Conservation (phyloP, 2,113 vertebrate genomes). For the Oryzias woworae region DNA sequence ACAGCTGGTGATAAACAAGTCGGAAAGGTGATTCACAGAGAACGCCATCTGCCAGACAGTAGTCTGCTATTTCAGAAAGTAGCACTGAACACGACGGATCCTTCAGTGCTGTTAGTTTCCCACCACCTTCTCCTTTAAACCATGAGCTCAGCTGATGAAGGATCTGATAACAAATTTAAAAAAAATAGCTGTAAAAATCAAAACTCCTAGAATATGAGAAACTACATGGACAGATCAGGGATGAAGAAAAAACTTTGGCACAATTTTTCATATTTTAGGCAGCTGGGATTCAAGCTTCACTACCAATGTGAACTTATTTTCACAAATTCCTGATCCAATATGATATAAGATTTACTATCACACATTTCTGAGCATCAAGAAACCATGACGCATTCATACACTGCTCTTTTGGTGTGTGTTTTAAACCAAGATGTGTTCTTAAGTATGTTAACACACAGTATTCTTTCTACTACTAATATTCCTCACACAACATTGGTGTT, state of each 20-base stretch:
- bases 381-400: too few relatives aligned
- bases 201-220: neutral
- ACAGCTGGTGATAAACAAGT: slow-evolving; percentile 51
- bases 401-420: too few relatives aligned
- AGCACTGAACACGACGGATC: slow-evolving; percentile 43
- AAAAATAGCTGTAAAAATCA: neutral
- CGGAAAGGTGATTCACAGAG: slow-evolving; percentile 63
- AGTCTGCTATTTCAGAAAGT: slow-evolving; percentile 55
- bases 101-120: slow-evolving; percentile 47
- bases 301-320: neutral
- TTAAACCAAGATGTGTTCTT: too few relatives aligned
- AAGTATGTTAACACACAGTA: too few relatives aligned
- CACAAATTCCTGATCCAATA: too few relatives aligned
- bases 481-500: too few relatives aligned
- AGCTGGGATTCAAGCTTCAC: neutral
- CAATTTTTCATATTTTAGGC: neutral
- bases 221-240: neutral
- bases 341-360: too few relatives aligned
- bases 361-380: too few relatives aligned
- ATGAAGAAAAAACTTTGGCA: neutral
- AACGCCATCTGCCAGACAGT: slow-evolving; percentile 58
- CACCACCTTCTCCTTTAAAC: slow-evolving; percentile 50
- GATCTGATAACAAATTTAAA: slow-evolving; percentile 38
- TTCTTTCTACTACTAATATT: too few relatives aligned
- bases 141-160: slow-evolving; percentile 32